Evolutionary conservation across 2,113 vertebrate species (phyloP).

Genomic region (Saimiri boliviensis): DNA sequence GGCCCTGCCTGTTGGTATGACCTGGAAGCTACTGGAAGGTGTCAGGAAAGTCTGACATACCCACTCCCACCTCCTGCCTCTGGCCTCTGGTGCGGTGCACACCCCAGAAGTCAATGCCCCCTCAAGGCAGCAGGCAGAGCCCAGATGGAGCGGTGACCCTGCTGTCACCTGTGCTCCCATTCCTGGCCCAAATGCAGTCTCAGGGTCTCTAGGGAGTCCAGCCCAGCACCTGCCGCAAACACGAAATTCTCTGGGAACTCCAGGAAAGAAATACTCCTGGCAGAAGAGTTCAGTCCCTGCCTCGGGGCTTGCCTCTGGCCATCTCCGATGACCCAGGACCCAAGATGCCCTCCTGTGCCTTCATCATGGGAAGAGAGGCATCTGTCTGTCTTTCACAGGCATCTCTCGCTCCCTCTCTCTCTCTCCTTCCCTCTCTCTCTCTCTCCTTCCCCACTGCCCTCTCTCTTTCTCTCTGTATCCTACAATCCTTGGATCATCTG

Average conservation of each 20-base stretch:
- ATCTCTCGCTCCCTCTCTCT: neutral
- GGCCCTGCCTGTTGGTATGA: neutral
- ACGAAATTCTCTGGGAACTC: neutral
- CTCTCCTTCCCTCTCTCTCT: no score
- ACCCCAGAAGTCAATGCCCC: neutral
- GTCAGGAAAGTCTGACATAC: no score
- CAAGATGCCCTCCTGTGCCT: neutral
- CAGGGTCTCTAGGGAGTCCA: neutral
- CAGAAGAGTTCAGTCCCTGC: neutral
- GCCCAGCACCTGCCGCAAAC: neutral
- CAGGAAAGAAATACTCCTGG: neutral
- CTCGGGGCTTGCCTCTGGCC: neutral
- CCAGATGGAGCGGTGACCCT: accelerated
- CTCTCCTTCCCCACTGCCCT: no score
- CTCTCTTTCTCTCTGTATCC: neutral
- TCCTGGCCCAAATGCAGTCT: neutral
- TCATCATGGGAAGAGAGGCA: neutral
- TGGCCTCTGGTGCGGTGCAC: neutral
- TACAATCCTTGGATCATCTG: neutral
- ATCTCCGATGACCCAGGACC: neutral
- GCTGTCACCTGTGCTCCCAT: neutral
- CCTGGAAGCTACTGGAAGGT: neutral
- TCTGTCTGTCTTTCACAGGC: neutral
- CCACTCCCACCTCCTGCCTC: neutral
- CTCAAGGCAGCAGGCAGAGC: neutral